Conservation (phyloP, 2,888 invertebrate species). For the Priocnemis perturbator region DNA sequence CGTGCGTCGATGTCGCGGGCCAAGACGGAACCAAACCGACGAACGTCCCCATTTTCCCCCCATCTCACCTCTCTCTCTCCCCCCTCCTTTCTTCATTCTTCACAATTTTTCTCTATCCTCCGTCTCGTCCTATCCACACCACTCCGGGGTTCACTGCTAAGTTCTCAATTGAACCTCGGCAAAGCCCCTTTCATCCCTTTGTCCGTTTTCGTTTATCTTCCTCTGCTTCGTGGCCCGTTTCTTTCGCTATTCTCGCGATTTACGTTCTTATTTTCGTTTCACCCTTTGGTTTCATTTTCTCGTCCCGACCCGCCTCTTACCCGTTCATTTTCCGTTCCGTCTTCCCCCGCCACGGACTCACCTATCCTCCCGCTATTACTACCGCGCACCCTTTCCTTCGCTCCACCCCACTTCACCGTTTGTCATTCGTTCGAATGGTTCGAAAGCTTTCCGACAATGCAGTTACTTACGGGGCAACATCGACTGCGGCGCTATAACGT, state of each 20-base stretch:
- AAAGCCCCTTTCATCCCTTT: no score
- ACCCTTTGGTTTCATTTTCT: constrained; percentile 24
- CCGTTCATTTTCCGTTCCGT: constrained; percentile 13
- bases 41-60: constrained; percentile 29
- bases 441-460: constrained; percentile 28
- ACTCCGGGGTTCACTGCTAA: no score
- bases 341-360: not conserved
- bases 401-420: constrained; percentile 31
- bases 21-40: constrained; percentile 32
- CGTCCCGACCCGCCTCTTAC: constrained; percentile 8
- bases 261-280: constrained; percentile 4
- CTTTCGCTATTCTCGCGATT: constrained; percentile 8
- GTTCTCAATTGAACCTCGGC: no score
- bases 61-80: constrained; percentile 9
- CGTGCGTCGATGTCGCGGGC: constrained; percentile 6
- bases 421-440: constrained; percentile 29
- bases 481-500: constrained; percentile 58
- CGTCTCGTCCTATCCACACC: no score
- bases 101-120: no score
- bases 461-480: constrained; percentile 37
- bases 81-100: constrained; percentile 12
- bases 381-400: constrained; percentile 12
- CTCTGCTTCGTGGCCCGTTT: not conserved
- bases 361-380: constrained; percentile 11
- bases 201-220: not conserved